Percentiles rank a stretch among this genome's conserved stretches.
Evolutionary conservation across 2,888 invertebrate genomes (phyloP).

Genomic region (Craniophora ligustri): DNA sequence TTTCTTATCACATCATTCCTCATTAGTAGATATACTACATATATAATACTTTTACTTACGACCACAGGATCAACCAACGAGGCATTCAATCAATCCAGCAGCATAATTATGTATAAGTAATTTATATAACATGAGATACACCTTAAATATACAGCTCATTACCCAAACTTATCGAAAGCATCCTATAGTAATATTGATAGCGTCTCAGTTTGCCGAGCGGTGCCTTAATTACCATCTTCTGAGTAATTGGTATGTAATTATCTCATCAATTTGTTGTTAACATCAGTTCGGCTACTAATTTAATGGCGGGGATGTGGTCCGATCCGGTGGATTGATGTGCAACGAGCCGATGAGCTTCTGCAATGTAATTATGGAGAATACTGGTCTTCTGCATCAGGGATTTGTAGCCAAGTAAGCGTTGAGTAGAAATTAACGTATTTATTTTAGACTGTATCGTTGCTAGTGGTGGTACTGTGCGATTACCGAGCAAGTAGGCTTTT

Average conservation of each 20-base stretch:
- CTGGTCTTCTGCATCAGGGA: no score
- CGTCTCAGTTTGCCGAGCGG: constrained; percentile 36
- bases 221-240: constrained; percentile 53
- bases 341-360: constrained; percentile 17
- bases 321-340: constrained; percentile 31
- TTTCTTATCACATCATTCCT: no score
- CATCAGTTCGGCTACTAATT: constrained; percentile 46
- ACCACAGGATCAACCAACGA: no score
- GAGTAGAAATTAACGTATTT: no score
- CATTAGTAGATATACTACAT: no score
- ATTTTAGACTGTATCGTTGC: no score
- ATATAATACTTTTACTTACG: no score
- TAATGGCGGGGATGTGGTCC: constrained; percentile 29
- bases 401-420: no score
- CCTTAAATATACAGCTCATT: constrained; percentile 35
- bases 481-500: no score
- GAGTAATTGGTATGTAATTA: constrained; percentile 58
- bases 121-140: constrained; percentile 21
- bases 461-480: no score
- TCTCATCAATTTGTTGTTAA: constrained; percentile 58
- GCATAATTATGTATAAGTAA: not conserved
- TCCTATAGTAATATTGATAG: constrained; percentile 51
- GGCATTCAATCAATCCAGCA: no score
- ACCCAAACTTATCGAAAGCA: constrained; percentile 42
- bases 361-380: constrained; percentile 4